Percentiles rank a stretch among this genome's conserved stretches.
Conservation (phyloP, 1,140 invertebrate species). For the Harpegnathos saltator region DNA sequence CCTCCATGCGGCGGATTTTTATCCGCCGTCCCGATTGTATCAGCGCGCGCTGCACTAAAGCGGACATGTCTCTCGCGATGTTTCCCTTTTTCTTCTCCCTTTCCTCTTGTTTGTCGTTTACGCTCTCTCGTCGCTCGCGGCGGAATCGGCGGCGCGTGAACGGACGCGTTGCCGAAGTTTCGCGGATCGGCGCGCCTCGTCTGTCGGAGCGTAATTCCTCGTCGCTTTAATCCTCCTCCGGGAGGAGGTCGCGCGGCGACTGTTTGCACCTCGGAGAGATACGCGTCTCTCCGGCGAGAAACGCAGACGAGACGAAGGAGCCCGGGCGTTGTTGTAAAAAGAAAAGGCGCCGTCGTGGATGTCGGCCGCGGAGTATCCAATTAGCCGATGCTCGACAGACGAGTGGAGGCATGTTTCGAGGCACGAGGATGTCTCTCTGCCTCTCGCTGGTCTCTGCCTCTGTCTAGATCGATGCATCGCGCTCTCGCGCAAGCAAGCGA, state of each 20-base stretch:
- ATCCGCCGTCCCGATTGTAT: conserved; percentile 5
- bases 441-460: conserved; percentile 37
- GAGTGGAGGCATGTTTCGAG: conserved; percentile 59
- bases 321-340: conserved; percentile 48
- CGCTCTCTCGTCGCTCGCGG: background rate
- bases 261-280: background rate
- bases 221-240: background rate
- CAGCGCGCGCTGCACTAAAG: no score
- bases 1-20: conserved; percentile 42
- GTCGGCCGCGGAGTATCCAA: conserved; percentile 71
- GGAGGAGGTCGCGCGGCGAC: background rate
- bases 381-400: conserved; percentile 66
- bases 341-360: conserved; percentile 40
- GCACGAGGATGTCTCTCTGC: conserved; percentile 42
- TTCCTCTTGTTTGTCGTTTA: background rate
- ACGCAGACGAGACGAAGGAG: background rate
- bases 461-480: conserved; percentile 19
- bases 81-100: background rate
- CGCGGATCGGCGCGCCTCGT: background rate
- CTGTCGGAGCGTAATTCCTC: background rate
- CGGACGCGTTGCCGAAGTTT: background rate
- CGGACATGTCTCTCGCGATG: background rate
- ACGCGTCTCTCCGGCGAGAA: conserved; percentile 2
- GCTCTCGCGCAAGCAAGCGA: no score
- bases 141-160: background rate